These are phyloP conservation scores for Morone chrysops DNA, from an alignment of 2,113 vertebrate species.

Conservation along the genomic window DNA sequence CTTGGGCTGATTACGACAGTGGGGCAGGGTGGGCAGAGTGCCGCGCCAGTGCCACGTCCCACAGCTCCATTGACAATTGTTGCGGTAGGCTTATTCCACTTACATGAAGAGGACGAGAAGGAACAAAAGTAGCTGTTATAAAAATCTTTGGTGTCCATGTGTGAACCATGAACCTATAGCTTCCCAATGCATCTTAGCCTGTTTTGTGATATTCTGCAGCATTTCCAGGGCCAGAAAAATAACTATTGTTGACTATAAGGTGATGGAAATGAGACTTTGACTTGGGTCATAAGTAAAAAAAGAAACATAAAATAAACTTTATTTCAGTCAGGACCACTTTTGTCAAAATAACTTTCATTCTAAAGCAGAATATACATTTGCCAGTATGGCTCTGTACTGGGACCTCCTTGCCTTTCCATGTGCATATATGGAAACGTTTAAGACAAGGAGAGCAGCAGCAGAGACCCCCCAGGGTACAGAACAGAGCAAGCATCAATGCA, in stretches of 20 bases:
- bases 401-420: too few species aligned
- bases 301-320: neutral
- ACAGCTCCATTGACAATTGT: constrained; percentile 58
- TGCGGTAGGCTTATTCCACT: constrained; percentile 42
- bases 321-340: neutral
- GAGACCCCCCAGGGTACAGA: too few species aligned
- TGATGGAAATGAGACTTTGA: neutral
- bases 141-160: neutral
- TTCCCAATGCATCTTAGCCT: neutral
- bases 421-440: too few species aligned
- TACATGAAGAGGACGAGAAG: constrained; percentile 17
- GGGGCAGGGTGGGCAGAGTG: constrained; percentile 62
- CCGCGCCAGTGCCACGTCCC: constrained; percentile 47
- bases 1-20: constrained; percentile 75
- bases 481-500: neutral
- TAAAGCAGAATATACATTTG: too few species aligned
- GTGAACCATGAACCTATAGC: neutral
- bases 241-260: neutral
- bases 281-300: neutral
- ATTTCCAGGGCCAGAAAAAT: neutral
- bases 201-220: neutral
- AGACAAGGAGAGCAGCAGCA: too few species aligned
- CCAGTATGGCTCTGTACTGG: too few species aligned
- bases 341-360: too few species aligned
- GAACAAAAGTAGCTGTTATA: neutral